Evolutionary conservation across 2,797 vertebrate genomes (phyloP), one percentile per base, ranked within the genome.

Genomic region (Synaphobranchus kaupii): DNA sequence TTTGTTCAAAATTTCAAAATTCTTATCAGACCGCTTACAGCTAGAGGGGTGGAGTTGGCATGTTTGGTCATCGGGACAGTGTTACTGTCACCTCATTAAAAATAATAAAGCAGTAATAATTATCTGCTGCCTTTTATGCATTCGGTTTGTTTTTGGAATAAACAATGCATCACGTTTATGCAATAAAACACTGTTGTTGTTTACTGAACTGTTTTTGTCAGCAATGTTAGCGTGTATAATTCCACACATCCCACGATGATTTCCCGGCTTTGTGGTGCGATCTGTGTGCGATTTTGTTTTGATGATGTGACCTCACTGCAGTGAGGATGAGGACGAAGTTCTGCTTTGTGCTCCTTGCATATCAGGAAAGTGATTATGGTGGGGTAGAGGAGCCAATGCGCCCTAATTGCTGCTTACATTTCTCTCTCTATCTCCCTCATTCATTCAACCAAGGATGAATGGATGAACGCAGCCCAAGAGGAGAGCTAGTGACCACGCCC

Each of bases 141-240:
- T 28, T 31, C 66, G 10, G 28, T 31, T 28, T 31, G 28, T 73
- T 73, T 39, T 39, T 73, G 71, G 9, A 12, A 4, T 31, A 73
- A 31, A 68, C 68, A 84, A 63, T 71, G 60, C 66, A 63, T 60
- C 54, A 78, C 66, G 22, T 47, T 84, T 54, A 34, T n/a, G 83
- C 56, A 48, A 34, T 34, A 28, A 84, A 76, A 15, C 52, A 84
- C 48, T 22, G 68, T 3, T 44, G 34, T 83, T 80, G 34, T 71
- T 86, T 63, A 31, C 76, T 7, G 81, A 66, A 39, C 56, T 56
- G 22, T 68, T 76, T 28, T 1, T 66, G 25, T 28, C 28, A 25
- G n/a, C n/a, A n/a, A 12, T 8, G 56, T 31, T 44, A 39, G n/a
- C 84, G 71, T 85, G 15, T 66, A 39, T 2, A 68, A 68, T 68